phyloP scores from a whole-genome alignment of 2,797 vertebrate species.

The Cuculus canorus region DNA sequence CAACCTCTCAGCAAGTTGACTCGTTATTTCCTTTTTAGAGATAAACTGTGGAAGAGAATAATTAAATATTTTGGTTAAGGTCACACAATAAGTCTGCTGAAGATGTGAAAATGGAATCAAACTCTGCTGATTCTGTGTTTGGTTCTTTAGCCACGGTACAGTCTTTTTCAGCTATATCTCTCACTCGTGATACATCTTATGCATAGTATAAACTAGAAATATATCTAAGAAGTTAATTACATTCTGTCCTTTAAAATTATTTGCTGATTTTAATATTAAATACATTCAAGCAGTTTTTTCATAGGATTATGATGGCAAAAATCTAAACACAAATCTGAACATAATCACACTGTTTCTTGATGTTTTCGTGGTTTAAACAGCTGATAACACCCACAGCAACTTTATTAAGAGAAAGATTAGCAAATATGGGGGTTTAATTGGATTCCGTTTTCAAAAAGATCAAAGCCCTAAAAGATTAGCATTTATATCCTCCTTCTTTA shows the following conservation, averaged over 20 bases:
- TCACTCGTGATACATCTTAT: not conserved
- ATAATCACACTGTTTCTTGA: not conserved
- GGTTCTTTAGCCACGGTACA: not conserved
- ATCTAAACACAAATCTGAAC: slow-evolving; percentile 29
- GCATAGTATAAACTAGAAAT: slow-evolving; percentile 19
- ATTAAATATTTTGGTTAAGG: not conserved
- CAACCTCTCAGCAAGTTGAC: not conserved
- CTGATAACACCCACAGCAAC: not conserved
- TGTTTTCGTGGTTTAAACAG: not conserved
- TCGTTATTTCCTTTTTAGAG: not conserved
- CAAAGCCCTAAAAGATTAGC: not conserved
- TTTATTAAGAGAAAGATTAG: slow-evolving; percentile 24
- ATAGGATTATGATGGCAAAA: not conserved
- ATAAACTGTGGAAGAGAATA: slow-evolving; percentile 11
- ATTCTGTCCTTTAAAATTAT: slow-evolving; percentile 14
- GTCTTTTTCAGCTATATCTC: not conserved
- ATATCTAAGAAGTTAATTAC: slow-evolving; percentile 42
- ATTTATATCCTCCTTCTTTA: not conserved
- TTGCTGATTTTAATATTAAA: slow-evolving; percentile 22
- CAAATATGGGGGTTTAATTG: not conserved
- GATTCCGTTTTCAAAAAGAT: not conserved
- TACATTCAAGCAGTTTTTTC: not conserved
- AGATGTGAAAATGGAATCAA: not conserved
- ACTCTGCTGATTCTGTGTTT: not conserved
- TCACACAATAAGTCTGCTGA: not conserved